phyloP scores from a whole-genome alignment of 2,113 vertebrate species.

The Acrocephalus kingi region DNA sequence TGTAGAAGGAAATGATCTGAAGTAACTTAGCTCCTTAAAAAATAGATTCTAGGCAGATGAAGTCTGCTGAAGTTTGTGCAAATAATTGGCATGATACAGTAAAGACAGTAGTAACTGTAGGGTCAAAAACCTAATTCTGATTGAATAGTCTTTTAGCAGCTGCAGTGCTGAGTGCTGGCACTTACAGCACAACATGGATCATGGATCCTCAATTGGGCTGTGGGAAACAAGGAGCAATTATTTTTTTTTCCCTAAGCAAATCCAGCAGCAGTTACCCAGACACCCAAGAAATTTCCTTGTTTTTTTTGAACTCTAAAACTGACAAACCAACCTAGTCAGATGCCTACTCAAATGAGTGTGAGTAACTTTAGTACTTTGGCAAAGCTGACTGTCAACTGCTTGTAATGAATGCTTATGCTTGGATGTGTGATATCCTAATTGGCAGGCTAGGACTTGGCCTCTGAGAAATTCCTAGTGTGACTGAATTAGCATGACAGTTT shows the following conservation, averaged over 20 bases:
- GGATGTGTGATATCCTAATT: background rate
- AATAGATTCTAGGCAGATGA: background rate
- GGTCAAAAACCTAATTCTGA: background rate
- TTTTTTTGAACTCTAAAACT: background rate
- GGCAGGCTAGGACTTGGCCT: background rate
- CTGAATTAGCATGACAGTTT: background rate
- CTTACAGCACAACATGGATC: background rate
- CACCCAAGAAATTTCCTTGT: background rate
- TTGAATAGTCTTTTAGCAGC: background rate
- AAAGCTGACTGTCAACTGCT: background rate
- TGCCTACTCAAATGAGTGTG: background rate
- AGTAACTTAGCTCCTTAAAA: background rate
- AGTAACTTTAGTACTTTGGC: background rate
- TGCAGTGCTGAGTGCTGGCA: background rate
- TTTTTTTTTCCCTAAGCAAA: background rate
- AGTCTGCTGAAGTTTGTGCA: background rate
- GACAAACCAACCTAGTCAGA: background rate
- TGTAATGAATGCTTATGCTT: background rate
- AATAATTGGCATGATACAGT: background rate
- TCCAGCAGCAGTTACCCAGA: background rate
- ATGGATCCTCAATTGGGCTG: background rate
- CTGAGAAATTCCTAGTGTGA: background rate
- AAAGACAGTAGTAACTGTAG: background rate
- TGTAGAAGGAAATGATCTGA: accelerated
- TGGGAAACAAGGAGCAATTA: background rate